These are phyloP conservation scores for Glossophaga mutica DNA, from an alignment of 2,797 vertebrate genomes.

Conservation along the genomic window DNA sequence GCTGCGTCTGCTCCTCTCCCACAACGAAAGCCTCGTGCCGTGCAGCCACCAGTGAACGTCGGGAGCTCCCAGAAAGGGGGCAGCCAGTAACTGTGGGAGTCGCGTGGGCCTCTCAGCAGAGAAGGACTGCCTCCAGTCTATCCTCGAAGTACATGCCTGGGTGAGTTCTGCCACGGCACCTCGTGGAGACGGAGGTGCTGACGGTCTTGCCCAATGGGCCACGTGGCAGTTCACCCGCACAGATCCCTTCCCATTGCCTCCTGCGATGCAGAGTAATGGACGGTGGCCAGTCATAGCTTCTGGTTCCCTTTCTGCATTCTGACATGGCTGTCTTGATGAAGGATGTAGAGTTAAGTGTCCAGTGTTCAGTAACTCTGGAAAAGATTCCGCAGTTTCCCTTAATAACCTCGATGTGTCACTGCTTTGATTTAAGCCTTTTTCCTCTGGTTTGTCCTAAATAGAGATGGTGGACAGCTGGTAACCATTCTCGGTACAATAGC, in stretches of 20 bases:
- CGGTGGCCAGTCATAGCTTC: too few relatives aligned
- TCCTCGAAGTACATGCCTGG: too few relatives aligned
- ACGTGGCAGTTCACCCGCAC: too few relatives aligned
- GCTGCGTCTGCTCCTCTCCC: background rate
- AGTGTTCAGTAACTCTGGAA: constrained; percentile 33
- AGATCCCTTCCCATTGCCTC: background rate
- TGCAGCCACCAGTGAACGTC: too few relatives aligned
- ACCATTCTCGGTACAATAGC: background rate
- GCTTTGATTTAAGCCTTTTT: background rate
- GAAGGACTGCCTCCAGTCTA: too few relatives aligned
- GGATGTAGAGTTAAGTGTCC: background rate
- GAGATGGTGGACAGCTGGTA: constrained; percentile 23
- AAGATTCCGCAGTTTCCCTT: background rate
- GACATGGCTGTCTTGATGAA: background rate
- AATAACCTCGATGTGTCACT: background rate
- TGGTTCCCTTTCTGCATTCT: background rate
- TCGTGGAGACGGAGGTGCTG: too few relatives aligned
- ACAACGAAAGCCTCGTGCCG: too few relatives aligned
- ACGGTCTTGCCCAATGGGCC: too few relatives aligned
- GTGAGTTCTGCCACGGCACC: too few relatives aligned
- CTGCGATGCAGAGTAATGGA: rapidly evolving
- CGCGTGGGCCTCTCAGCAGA: too few relatives aligned
- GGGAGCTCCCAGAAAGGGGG: too few relatives aligned
- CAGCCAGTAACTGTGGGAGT: background rate
- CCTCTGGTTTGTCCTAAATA: constrained; percentile 46